Evolutionary conservation across 2,797 vertebrate genomes (phyloP).

Genomic region (Tokudaia muenninki): DNA sequence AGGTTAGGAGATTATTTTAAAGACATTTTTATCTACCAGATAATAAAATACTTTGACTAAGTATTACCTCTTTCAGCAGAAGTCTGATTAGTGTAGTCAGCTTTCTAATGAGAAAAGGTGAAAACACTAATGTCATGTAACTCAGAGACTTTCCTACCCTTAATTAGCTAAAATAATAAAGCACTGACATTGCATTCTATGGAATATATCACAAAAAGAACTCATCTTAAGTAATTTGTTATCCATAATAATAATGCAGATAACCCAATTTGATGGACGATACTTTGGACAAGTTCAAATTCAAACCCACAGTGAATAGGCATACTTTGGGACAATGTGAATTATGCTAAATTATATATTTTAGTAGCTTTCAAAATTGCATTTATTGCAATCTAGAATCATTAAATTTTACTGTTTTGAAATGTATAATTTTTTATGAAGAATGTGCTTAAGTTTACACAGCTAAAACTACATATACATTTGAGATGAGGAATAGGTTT

Average conservation of each 20-base stretch:
- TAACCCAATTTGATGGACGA: neutral
- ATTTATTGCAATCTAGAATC: conserved; percentile 62
- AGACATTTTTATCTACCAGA: neutral
- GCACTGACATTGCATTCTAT: neutral
- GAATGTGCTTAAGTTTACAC: conserved; percentile 21
- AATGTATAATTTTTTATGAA: conserved; percentile 54
- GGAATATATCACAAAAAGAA: neutral
- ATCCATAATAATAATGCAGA: neutral
- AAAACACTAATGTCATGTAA: neutral
- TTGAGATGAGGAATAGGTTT: conserved; percentile 8
- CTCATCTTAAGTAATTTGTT: neutral
- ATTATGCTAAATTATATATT: conserved; percentile 63
- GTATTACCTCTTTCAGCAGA: conserved; percentile 3
- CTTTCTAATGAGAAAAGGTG: neutral
- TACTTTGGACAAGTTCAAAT: conserved; percentile 1
- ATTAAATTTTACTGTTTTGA: conserved; percentile 61
- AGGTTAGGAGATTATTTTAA: neutral
- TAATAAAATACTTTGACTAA: conserved; percentile 42
- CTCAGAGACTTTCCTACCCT: neutral
- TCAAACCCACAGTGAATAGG: neutral
- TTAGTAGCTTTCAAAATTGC: conserved; percentile 63
- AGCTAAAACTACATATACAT: conserved; percentile 56
- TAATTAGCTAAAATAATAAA: conserved; percentile 36
- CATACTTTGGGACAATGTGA: conserved; percentile 23
- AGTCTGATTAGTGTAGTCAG: neutral